phyloP scores from a whole-genome alignment of 2,797 vertebrate species.

The Syndactyla subalaris region DNA sequence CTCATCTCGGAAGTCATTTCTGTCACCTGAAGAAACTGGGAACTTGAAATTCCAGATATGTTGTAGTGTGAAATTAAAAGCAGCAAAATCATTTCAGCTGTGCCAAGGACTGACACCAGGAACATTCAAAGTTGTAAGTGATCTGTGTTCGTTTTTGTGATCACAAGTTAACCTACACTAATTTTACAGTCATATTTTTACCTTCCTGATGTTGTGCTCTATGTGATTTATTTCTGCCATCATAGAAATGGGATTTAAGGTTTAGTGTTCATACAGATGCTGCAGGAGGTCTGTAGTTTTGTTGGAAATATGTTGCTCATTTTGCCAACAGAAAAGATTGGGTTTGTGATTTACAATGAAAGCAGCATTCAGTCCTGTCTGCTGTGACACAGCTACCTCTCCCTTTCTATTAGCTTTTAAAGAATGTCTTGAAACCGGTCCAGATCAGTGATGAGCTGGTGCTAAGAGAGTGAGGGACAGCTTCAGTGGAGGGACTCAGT shows the following conservation, averaged over 20 bases:
- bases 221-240: neutral
- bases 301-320: neutral
- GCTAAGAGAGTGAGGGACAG: neutral
- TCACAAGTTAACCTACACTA: neutral
- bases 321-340: neutral
- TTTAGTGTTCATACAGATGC: neutral
- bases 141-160: neutral
- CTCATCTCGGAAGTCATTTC: conserved; percentile 5
- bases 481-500: neutral
- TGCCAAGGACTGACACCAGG: neutral
- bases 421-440: neutral
- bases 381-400: neutral
- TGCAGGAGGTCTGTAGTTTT: neutral
- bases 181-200: neutral
- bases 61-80: neutral
- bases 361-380: neutral
- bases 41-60: neutral
- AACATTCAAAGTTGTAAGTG: neutral
- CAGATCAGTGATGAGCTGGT: neutral
- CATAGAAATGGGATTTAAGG: neutral
- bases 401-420: neutral
- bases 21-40: neutral
- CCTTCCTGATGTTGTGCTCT: neutral
- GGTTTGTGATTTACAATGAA: neutral
- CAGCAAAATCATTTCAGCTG: neutral